These are phyloP conservation scores for Oreochromis aureus DNA, from an alignment of 2,113 vertebrate genomes.

Conservation along the genomic window DNA sequence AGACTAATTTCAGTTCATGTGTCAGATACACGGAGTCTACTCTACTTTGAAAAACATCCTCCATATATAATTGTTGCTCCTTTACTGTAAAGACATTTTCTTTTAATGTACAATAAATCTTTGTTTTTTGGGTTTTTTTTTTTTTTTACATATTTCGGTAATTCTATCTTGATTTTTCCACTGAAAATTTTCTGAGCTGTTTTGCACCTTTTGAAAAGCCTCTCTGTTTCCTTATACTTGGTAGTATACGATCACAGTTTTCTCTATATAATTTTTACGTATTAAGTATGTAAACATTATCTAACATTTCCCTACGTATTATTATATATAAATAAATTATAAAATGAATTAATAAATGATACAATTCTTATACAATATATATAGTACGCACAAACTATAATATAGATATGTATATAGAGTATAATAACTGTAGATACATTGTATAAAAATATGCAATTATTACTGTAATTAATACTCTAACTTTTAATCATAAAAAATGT, in stretches of 20 bases:
- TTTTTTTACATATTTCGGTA: neutral
- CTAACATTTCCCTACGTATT: neutral
- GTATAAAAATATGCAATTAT: neutral
- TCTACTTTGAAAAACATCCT: neutral
- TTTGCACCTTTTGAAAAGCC: neutral
- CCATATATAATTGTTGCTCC: neutral
- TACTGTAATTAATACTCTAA: neutral
- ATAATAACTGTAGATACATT: neutral
- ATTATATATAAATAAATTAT: neutral
- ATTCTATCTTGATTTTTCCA: neutral
- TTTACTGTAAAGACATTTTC: neutral
- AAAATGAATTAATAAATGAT: neutral
- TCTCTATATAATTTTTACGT: neutral
- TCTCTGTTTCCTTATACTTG: neutral
- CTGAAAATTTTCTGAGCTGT: neutral
- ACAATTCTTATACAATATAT: neutral
- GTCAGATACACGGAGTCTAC: neutral
- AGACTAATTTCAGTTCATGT: neutral
- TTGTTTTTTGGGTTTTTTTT: neutral
- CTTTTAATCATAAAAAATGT: neutral
- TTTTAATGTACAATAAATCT: neutral
- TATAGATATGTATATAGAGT: neutral
- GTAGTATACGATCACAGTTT: neutral
- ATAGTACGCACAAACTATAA: neutral
- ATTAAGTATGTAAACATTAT: neutral